Percentiles rank a stretch among this genome's conserved stretches.
Conservation (phyloP, 2,113 vertebrate genomes). For the Leucopternis melanops region DNA sequence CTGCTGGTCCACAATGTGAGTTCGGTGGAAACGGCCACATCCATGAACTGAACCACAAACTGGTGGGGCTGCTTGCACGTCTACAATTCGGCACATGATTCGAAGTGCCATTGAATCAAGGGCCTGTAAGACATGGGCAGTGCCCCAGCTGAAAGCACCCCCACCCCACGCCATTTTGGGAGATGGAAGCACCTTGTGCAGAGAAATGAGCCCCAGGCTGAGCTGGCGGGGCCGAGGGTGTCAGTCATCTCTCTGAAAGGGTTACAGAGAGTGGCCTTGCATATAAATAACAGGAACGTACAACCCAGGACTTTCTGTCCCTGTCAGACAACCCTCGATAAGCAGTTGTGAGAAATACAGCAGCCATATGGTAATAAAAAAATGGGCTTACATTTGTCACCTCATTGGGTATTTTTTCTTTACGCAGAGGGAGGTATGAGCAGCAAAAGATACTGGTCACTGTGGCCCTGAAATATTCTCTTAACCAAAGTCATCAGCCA, state of each 20-base stretch:
- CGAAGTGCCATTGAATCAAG: background rate
- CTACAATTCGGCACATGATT: background rate
- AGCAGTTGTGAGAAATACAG: slow-evolving; percentile 4
- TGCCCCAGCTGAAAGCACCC: background rate
- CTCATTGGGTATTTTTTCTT: background rate
- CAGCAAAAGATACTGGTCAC: background rate
- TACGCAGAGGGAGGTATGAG: accelerated
- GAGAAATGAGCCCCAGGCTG: background rate
- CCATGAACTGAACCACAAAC: background rate
- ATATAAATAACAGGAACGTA: background rate
- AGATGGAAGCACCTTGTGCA: background rate
- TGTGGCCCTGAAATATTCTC: background rate
- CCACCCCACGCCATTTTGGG: accelerated
- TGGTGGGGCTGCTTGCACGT: background rate
- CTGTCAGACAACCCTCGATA: background rate
- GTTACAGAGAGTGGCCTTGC: background rate
- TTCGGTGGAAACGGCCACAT: accelerated
- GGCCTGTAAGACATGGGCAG: background rate
- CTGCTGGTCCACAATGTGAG: background rate
- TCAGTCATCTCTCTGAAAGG: background rate
- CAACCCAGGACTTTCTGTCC: background rate
- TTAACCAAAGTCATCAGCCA: background rate
- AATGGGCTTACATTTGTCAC: slow-evolving; percentile 1
- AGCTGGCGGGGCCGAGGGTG: background rate
- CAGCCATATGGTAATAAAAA: background rate